Evolutionary conservation across 1,140 invertebrate genomes (phyloP).

Genomic region (Cydia pomonella): DNA sequence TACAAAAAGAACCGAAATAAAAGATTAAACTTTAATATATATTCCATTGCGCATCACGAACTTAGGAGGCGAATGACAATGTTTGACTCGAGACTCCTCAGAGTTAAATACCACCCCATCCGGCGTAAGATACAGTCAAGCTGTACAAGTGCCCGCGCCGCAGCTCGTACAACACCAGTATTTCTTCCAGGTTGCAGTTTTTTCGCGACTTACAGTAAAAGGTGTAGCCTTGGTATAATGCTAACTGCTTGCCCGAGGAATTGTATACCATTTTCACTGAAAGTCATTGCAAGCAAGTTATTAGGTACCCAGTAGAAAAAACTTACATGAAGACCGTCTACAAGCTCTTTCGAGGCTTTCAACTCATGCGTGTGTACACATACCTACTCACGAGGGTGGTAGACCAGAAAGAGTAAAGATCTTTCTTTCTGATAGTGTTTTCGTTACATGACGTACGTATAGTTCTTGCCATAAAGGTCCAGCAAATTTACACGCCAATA

Average conservation of each 20-base stretch:
- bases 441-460: no score
- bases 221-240: slow-evolving; percentile 14
- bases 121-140: not conserved
- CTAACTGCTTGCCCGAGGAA: not conserved
- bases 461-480: no score
- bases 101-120: not conserved
- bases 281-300: no score
- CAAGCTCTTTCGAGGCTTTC: no score
- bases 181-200: not conserved
- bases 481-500: no score
- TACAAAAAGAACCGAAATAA: no score
- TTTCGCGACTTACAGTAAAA: not conserved
- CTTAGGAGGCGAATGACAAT: slow-evolving; percentile 6
- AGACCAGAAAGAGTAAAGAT: no score
- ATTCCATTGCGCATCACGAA: slow-evolving; percentile 1
- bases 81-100: not conserved
- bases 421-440: no score
- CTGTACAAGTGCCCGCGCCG: not conserved
- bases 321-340: no score
- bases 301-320: no score
- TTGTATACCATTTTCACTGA: not conserved
- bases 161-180: not conserved
- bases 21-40: not conserved
- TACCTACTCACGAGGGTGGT: no score
- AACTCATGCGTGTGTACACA: no score